Conservation (phyloP, 1,140 invertebrate genomes). For the roundworm (Caenorhabditis elegans) region WBcel235 BX284606.5:2052001-2052500, state of each 20-base stretch:
- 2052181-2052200: slow-evolving; percentile 11
- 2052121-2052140: slow-evolving; percentile 1
- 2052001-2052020: slow-evolving; percentile 12
- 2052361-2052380: background rate
- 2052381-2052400: background rate
- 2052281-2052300: slow-evolving; percentile 13
- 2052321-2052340: background rate
- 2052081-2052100: background rate
- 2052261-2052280: background rate
- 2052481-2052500: too few species aligned
- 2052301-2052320: background rate
- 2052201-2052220: background rate
- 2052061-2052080: slow-evolving; percentile 17
- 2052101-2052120: background rate
- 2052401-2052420: too few species aligned
- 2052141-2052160: background rate
- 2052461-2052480: too few species aligned
- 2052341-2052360: background rate
- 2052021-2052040: background rate
- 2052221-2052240: too few species aligned
- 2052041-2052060: background rate
- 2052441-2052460: too few species aligned
- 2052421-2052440: too few species aligned
- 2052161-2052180: background rate
- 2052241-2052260: background rate